Evolutionary conservation across 2,888 invertebrate species (phyloP), one percentile per base, ranked within the genome.

Genomic region (Caenorhabditis sulstoni): DNA sequence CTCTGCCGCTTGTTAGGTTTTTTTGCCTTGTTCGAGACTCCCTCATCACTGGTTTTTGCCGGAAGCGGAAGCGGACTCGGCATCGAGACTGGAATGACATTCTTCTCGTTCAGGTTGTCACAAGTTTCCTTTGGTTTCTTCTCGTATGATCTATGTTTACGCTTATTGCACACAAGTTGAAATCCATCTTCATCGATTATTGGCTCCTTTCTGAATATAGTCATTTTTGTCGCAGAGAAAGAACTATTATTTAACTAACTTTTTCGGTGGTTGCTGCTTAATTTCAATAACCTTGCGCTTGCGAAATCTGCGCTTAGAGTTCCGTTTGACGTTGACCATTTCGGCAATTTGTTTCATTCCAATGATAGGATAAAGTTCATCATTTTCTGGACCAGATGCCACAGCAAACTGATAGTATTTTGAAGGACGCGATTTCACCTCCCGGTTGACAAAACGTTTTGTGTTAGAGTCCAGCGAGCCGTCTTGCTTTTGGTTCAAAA

Each of bases 111-210:
- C 7, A 3, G 4, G 7, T 29, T 7, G 29, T 29, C 29, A 29
- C 7, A 5, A 3, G 29, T 29, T 5, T 29, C 29, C 3, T 3
- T 29, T 5, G 29, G 29, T 29, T 29, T 29, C 7, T 29, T 29
- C 29, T 29, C 29, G 7, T 29, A 29, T 7, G 29, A 7, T 29
- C 29, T 29, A 29, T 29, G 29, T 7, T 29, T 29, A 3, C 29
- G 29, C 7, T 29, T 29, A 7, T 29, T 29, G n/a, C 39, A 8
- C 0, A 62, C 62, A 39, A 39, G 9, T 50, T 62, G 50, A 14
- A 62, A 62, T 37, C 62, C 62, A n/a, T 62, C 62, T 9, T 62
- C 62, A 20, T 62, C 62, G 23, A 62, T 39, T 35, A 22, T 47
- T 3, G 20, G 9, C 11, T 3, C 20, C 1, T 50, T 37, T 8